Percentiles rank a stretch among this genome's conserved stretches.
These are phyloP conservation scores for Notothenia rossii DNA, from an alignment of 2,113 vertebrate genomes.

Conservation along the genomic window DNA sequence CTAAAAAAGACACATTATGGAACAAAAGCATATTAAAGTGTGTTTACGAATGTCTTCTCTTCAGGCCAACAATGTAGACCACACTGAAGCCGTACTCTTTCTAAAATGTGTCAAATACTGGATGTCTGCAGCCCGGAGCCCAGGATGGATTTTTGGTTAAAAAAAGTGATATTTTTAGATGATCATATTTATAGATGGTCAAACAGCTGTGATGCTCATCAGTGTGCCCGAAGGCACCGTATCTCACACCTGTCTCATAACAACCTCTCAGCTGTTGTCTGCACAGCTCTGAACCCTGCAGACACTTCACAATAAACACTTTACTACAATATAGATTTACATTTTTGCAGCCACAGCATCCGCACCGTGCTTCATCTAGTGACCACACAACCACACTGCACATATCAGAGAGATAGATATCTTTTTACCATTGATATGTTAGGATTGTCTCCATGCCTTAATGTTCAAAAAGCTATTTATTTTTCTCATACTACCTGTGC, in stretches of 20 bases:
- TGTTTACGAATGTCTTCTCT: no score
- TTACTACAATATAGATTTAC: slow-evolving; percentile 44
- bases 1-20: no score
- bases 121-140: slow-evolving; percentile 37
- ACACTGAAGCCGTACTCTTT: no score
- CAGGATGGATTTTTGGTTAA: slow-evolving; percentile 58
- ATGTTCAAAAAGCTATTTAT: no score
- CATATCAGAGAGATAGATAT: no score
- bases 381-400: background rate
- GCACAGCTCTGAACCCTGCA: slow-evolving; percentile 14
- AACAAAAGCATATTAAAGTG: no score
- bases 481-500: no score
- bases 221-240: slow-evolving; percentile 40
- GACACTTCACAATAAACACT: slow-evolving; percentile 10
- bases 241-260: slow-evolving; percentile 37
- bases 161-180: slow-evolving; percentile 66
- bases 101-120: background rate
- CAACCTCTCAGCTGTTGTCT: slow-evolving; percentile 43
- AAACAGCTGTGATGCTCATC: slow-evolving; percentile 47
- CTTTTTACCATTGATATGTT: no score
- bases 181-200: slow-evolving; percentile 13
- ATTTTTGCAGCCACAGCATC: slow-evolving; percentile 47
- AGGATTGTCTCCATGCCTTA: no score
- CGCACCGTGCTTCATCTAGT: background rate
- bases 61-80: no score